phyloP scores from a whole-genome alignment of 2,888 invertebrate species.

The Malthinus seriepunctatus region DNA sequence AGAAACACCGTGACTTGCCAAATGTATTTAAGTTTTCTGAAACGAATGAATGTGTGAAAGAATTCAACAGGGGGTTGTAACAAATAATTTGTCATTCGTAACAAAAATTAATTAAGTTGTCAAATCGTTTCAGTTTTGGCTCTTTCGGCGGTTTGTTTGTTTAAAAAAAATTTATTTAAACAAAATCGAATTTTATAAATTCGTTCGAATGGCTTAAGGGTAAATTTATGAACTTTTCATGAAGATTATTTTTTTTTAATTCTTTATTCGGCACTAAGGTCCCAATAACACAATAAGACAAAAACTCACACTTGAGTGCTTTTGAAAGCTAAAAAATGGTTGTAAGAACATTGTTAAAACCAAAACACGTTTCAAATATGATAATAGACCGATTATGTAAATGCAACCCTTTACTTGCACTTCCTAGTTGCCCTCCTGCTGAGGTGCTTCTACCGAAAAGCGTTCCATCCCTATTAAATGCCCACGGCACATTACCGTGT shows the following conservation, averaged over 20 bases:
- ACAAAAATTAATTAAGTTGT: conserved; percentile 18
- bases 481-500: conserved; percentile 13
- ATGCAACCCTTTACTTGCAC: conserved; percentile 41
- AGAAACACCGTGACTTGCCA: conserved; percentile 16
- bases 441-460: conserved; percentile 12
- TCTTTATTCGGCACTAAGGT: not conserved
- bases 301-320: conserved; percentile 43
- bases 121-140: not conserved
- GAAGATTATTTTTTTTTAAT: conserved; percentile 12
- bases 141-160: not conserved
- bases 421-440: conserved; percentile 23
- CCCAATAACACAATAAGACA: conserved; percentile 38
- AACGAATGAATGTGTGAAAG: conserved; percentile 8
- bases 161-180: not conserved
- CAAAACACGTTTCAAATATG: conserved; percentile 46
- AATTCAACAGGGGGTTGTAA: conserved; percentile 10
- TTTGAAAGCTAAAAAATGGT: conserved; percentile 36
- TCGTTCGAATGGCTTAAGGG: not conserved
- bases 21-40: conserved; percentile 8
- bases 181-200: not conserved
- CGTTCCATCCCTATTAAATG: conserved; percentile 19
- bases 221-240: conserved; percentile 13
- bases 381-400: conserved; percentile 50
- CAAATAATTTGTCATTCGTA: conserved; percentile 14
- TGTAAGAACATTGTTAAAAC: conserved; percentile 37